Base-by-base conservation (phyloP, 2,113 vertebrate species). In the Chaetorhynchus papuensis region DNA sequence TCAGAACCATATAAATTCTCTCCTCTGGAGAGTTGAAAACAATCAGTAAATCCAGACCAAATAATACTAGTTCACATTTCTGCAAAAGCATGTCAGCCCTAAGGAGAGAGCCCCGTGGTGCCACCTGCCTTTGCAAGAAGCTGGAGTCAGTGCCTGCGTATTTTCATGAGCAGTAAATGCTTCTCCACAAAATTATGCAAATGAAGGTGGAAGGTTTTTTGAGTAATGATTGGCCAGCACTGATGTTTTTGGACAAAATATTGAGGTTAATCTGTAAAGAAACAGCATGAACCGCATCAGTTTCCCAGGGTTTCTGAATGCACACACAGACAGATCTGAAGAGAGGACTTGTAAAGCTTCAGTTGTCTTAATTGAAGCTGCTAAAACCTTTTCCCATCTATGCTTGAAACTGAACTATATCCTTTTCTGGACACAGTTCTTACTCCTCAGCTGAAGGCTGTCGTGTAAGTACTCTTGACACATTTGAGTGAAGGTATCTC, bases 61-160 rank as follows among this genome's bases (percentile, higher is more conserved):
- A 26, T 9, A 87, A 5, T 75, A 74, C 37, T 21, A 66, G 56
- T 18, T 59, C 37, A 57, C 4, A 18, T 22, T 76, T 35, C 53
- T 61, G 24, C 50, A 79, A 37, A 11, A 61, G 41, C 1, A 0
- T 26, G 31, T 31, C 20, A 39, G 16, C 41, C 0, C 0, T 41
- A 66, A 81, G 33, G 47, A 54, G 16, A 79, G 54, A 69, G 35
- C 37, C 53, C n/a, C 61, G 23, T 33, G 23, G 72, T 80, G 42
- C 71, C 37, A 69, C 37, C 30, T 74, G 68, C 20, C 26, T 85
- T 72, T 72, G 1, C 18, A 54, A 30, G 42, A 70, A 74, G 23
- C 13, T 42, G 41, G n/a, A 83, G 42, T 65, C 35, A 39, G 18
- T 24, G 31, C 28, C n/a, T 16, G 11, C 2, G 1, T 30, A 60